Evolutionary conservation across 1,140 invertebrate species (phyloP).

Genomic region (Camponotus pennsylvanicus): DNA sequence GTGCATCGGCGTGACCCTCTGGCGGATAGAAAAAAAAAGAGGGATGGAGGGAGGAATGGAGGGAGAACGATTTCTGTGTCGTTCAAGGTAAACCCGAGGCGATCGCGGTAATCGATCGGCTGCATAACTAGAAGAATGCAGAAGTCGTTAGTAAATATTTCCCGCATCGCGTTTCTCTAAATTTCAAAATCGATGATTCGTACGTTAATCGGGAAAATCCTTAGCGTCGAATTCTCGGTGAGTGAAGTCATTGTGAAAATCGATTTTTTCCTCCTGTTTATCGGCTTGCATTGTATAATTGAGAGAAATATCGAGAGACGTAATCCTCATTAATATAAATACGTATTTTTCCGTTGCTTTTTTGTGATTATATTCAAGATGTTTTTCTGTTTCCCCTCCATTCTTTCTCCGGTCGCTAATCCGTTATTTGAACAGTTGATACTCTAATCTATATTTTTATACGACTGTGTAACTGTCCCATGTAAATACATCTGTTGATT

Average conservation of each 20-base stretch:
- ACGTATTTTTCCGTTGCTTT: neutral
- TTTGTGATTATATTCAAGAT: neutral
- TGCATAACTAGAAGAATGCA: neutral
- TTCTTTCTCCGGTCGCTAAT: neutral
- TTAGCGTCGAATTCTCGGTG: too few relatives aligned
- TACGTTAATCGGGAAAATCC: too few relatives aligned
- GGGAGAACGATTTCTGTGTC: slow-evolving; percentile 57
- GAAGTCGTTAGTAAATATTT: neutral
- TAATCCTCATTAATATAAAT: neutral
- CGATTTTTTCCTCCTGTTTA: too few relatives aligned
- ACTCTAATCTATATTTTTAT: neutral
- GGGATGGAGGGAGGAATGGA: neutral
- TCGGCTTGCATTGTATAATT: neutral
- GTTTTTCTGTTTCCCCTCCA: neutral
- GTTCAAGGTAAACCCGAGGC: slow-evolving; percentile 66
- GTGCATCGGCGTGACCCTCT: slow-evolving; percentile 43
- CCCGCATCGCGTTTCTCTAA: too few relatives aligned
- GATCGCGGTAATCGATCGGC: neutral
- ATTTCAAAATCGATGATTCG: too few relatives aligned
- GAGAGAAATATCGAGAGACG: neutral
- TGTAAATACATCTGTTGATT: neutral
- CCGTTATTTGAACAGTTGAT: slow-evolving; percentile 31
- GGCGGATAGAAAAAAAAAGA: neutral
- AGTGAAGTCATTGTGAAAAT: too few relatives aligned
- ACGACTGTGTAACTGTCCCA: neutral